Evolutionary conservation across 1,140 invertebrate species (phyloP), one percentile per base, ranked within the genome.

Genomic region (Tetramorium simillimum): DNA sequence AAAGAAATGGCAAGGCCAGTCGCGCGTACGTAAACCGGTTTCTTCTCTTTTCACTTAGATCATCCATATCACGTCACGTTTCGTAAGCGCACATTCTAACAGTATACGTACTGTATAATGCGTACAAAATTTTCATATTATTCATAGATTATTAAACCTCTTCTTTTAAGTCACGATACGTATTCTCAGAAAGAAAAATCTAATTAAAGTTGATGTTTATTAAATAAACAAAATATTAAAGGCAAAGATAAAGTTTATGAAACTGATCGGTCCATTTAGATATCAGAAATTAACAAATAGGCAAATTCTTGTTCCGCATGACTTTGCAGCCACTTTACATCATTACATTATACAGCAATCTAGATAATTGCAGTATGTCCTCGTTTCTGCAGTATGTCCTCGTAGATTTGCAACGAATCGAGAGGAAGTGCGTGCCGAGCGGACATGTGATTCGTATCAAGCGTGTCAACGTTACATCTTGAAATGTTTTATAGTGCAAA

Each of bases 21-120:
- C 40, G 51, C 51, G 37, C 6, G 37, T 24, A 28, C 49, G 12
- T 33, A 82, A 84, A 84, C 69, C 80, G 80, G 80, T 84, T 84
- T 84, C 80, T 49, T 43, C 12, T 84, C 80, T 84, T 75, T 84
- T 84, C 69, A 60, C 53, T 60, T 75, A 46, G 33, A 84, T 62
- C 56, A 56, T 16, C 21, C 7, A 24, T 51, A 51, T 3, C 21
- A 21, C 14, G n/a, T 60, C 53, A 37, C 80, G 53, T 84, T 82
- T 60, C 18, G 24, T 49, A 73, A 49, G 24, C 43, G n/a, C 3
- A 69, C 9, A 24, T 46, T 33, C 18, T 58, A 69, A 69, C 33
- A 21, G 49, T 33, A 21, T 49, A 12, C 14, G 21, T 43, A 0
- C 7, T 69, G 4, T 33, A 70, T 9, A 21, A 73, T 40, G 2